Percentiles rank a stretch among this genome's conserved stretches.
Evolutionary conservation across 2,113 vertebrate species (phyloP).

Genomic region (Clarias macrocephalus): DNA sequence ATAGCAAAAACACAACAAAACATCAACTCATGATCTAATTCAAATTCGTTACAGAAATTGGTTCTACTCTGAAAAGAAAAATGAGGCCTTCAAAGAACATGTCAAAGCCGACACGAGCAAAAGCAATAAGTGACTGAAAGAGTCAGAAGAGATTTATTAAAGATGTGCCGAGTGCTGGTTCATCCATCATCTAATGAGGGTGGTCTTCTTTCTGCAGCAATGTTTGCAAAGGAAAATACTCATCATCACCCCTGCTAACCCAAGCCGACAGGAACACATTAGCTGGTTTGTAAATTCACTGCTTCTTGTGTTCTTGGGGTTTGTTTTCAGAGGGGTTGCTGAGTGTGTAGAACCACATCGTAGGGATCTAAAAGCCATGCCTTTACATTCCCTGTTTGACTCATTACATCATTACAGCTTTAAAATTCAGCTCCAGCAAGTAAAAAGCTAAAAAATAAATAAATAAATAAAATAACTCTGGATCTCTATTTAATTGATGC

Average conservation of each 20-base stretch:
- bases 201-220: background rate
- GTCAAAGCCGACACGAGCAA: too few species aligned
- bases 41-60: too few species aligned
- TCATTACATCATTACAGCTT: background rate
- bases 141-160: too few species aligned
- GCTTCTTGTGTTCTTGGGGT: background rate
- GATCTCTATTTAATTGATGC: background rate
- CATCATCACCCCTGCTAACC: background rate
- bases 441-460: background rate
- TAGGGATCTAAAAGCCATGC: background rate
- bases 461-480: too few species aligned
- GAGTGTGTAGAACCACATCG: background rate
- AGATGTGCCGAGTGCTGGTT: too few species aligned
- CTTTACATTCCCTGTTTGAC: background rate
- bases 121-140: too few species aligned
- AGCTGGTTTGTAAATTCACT: too few species aligned
- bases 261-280: background rate
- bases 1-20: too few species aligned
- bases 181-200: background rate
- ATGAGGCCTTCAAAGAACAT: too few species aligned
- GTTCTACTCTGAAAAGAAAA: too few species aligned
- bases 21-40: too few species aligned
- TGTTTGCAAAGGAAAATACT: background rate
- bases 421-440: background rate
- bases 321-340: background rate